Evolutionary conservation across 2,888 invertebrate species (phyloP), one percentile per base, ranked within the genome.

Genomic region (Cantharis nigra): DNA sequence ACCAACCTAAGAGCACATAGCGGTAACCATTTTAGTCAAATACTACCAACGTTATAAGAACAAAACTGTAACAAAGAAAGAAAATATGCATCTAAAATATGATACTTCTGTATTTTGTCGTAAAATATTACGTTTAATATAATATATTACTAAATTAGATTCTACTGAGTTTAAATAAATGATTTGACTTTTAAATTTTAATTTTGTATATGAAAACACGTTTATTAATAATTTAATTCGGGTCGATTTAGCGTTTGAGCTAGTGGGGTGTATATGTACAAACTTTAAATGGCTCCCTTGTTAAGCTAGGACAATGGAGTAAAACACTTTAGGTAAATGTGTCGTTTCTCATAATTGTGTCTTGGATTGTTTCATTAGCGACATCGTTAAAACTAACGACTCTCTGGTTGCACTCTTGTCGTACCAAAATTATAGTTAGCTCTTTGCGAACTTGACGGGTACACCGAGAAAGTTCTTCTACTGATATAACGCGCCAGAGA

Each of bases 361-460:
- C 86, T 87, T 86, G 87, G 87, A 88, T 88, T 88, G 87, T 88
- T 88, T 88, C 88, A 88, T 88, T 88, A 88, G 88, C 84, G 87
- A 87, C 87, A 84, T 87, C 88, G 87, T 88, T 88, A 88, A 88
- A 88, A 87, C 87, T 88, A 88, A 88, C 87, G 87, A 87, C 87
- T 84, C 86, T 86, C 85, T 82, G 84, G 87, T 85, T 84, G 82
- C 84, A 81, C 81, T 81, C 83, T 83, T 85, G 85, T 85, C 85
- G 83, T 82, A 81, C 78, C 82, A 82, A 85, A 87, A 87, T 86
- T 87, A 86, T 86, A 85, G 72, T 14, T 67, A 23, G 78, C 74
- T 71, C 76, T 63, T 16, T 23, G 28, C 69, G 69, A 16, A 62
- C 49, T 69, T 76, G 63, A 28, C 63, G 18, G 62, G 70, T 70